A percentile compares a stretch with the other conserved stretches of the same genome.
phyloP scores from a whole-genome alignment of 2,113 vertebrate genomes.

The Prietella phreatophila region DNA sequence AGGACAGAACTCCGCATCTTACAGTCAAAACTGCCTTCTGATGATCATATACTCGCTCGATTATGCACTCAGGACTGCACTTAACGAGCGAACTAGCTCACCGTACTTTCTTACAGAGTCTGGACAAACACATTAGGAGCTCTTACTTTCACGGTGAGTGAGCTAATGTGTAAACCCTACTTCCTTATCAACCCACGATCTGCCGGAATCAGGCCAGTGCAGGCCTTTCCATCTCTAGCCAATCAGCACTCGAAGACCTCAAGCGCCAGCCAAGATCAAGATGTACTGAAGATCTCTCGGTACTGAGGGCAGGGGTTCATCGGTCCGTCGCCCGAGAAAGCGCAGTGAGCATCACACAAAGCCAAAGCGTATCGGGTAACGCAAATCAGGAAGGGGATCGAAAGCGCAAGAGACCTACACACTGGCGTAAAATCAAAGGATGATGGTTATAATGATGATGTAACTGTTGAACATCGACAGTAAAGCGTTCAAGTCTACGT shows the following conservation, averaged over 20 bases:
- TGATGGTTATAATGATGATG: neutral
- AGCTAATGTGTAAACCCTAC: neutral
- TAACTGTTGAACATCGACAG: neutral
- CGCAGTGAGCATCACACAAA: neutral
- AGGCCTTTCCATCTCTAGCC: neutral
- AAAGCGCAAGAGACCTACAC: neutral
- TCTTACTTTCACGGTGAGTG: neutral
- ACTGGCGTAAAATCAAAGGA: neutral
- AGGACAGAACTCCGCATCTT: neutral
- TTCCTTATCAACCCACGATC: neutral
- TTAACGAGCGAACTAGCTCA: neutral
- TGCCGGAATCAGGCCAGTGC: neutral
- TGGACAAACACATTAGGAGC: neutral
- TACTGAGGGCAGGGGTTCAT: neutral
- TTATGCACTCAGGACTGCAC: neutral
- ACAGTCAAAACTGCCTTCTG: neutral
- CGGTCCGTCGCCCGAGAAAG: neutral
- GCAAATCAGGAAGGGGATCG: neutral
- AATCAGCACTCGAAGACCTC: neutral
- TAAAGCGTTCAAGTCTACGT: no score
- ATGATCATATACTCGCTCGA: neutral
- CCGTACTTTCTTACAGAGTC: neutral
- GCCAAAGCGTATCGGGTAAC: neutral
- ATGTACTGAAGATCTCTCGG: neutral
- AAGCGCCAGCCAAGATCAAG: neutral